A percentile compares a stretch with the other conserved stretches of the same genome.
These are phyloP conservation scores for Centropyge bicolor DNA, from an alignment of 2,797 vertebrate species.

Conservation along the genomic window DNA sequence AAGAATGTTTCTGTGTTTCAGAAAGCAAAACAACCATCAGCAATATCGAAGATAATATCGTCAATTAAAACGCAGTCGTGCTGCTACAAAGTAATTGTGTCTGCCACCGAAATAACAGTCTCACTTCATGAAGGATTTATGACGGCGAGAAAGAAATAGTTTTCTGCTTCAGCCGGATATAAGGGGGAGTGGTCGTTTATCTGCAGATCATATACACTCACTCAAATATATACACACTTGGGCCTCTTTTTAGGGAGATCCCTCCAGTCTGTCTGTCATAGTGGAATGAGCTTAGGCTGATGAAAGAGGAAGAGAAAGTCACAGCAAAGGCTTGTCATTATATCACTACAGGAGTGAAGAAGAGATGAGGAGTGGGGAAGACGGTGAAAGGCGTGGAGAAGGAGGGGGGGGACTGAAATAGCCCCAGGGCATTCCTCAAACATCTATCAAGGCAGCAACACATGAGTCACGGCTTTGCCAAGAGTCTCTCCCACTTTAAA, in stretches of 20 bases:
- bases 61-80: slow-evolving; percentile 36
- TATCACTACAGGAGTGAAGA: slow-evolving; percentile 31
- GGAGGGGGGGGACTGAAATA: slow-evolving; percentile 33
- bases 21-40: slow-evolving; percentile 48
- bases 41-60: slow-evolving; percentile 23
- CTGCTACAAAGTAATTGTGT: slow-evolving; percentile 38
- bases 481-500: slow-evolving; percentile 61
- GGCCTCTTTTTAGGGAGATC: slow-evolving; percentile 45
- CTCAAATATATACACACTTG: slow-evolving; percentile 43
- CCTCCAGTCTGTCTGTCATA: slow-evolving; percentile 51
- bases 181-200: slow-evolving; percentile 41
- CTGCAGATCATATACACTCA: slow-evolving; percentile 42
- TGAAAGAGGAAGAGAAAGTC: slow-evolving; percentile 61
- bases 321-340: slow-evolving; percentile 52
- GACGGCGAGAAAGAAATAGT: slow-evolving; percentile 38
- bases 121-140: slow-evolving; percentile 59
- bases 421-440: slow-evolving; percentile 58
- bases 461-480: slow-evolving; percentile 65
- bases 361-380: slow-evolving; percentile 21
- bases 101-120: slow-evolving; percentile 29
- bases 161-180: slow-evolving; percentile 40
- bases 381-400: slow-evolving; percentile 24
- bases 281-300: slow-evolving; percentile 62
- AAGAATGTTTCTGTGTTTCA: slow-evolving; percentile 14
- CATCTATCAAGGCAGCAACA: slow-evolving; percentile 66